Conservation (phyloP, 1,140 invertebrate species). For the Rhagoletis pomonella region DNA sequence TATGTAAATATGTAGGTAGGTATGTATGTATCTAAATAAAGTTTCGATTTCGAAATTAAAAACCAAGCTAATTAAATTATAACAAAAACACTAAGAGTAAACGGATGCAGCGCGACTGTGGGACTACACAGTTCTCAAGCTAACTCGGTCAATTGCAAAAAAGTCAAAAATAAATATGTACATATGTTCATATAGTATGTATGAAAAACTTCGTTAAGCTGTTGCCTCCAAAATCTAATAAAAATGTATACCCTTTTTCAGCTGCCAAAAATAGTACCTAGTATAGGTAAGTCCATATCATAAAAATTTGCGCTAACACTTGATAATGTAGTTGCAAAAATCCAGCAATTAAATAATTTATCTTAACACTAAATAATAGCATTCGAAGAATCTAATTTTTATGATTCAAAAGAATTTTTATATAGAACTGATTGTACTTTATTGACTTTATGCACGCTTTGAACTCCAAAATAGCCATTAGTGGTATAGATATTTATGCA, state of each 20-base stretch:
- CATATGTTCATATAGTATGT: not conserved
- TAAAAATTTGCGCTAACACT: no score
- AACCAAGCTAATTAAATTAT: no score
- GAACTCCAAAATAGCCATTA: no score
- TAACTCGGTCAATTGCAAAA: not conserved
- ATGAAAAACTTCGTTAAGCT: not conserved
- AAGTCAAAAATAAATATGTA: not conserved
- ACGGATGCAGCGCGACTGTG: slow-evolving; percentile 7
- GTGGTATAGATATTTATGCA: no score
- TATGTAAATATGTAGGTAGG: not conserved
- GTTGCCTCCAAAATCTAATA: not conserved
- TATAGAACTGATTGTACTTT: not conserved
- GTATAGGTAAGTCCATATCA: no score
- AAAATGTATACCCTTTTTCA: not conserved
- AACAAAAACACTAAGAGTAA: not conserved
- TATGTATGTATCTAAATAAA: no score
- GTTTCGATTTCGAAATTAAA: no score
- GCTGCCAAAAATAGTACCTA: not conserved
- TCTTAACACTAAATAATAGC: no score
- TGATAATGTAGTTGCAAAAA: no score
- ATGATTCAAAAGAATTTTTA: no score
- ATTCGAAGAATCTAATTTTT: no score
- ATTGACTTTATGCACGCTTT: not conserved
- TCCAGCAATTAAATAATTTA: no score
- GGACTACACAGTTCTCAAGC: not conserved